Base-by-base conservation (phyloP, 2,797 vertebrate species). In the Uromys caudimaculatus region DNA sequence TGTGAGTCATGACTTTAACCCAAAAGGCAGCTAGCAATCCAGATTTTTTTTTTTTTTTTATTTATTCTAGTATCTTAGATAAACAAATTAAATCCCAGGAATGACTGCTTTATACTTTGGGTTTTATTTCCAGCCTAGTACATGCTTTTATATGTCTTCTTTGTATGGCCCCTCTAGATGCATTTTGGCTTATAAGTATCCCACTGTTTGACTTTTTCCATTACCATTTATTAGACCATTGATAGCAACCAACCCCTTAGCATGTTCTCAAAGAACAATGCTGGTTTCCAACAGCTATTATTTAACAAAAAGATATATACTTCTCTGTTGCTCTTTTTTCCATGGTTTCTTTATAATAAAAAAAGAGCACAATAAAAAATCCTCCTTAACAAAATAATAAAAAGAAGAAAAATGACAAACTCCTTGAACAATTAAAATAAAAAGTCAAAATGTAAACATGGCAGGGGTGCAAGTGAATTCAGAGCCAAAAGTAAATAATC, bases 401-500 rank as follows among this genome's bases (percentile, higher is more conserved):
- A 32, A 0, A 52, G 83, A 24, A 89, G 14, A 67, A 93, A 73
- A 27, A 19, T 54, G 41, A 64, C 64, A 29, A 90, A 69, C 60
- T 58, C 75, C 38, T 92, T 91, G 89, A 16, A 96, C 96, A 96
- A 93, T 71, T 58, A 85, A 71, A 81, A 50, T 56, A 81, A 69
- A 50, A 62, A 85, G 27, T 89, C 60, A 82, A 89, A 75, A 79
- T 83, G 41, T 73, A 91, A 93, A 86, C 75, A 95, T 91, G 19
- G 50, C 88, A 94, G 79, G 69, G n/a, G 89, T 52, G 89, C n/a
- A 84, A 92, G 89, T 95, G 24, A 82, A 13, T 77, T 50, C 24
- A 84, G 67, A 73, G 81, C 88, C 38, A 84, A 71, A 77, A 93
- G 73, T 92, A 96, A 97, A 89, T 64, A 91, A 90, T 88, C 86